phyloP scores from a whole-genome alignment of 2,113 vertebrate species.

The Nothocercus julius region DNA sequence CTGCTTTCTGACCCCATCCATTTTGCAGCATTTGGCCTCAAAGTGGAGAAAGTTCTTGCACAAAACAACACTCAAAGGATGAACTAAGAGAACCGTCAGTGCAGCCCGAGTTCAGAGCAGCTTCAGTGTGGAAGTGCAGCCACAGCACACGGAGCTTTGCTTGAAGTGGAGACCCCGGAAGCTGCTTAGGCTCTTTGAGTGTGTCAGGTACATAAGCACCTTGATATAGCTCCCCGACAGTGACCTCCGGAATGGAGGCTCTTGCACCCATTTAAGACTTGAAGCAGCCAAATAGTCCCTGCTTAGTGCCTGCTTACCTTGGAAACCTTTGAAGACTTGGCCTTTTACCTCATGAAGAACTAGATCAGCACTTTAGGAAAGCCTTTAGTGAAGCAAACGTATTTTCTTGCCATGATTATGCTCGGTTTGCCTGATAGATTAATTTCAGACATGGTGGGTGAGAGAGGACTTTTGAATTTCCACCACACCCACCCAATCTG shows the following conservation, averaged over 20 bases:
- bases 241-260: not conserved
- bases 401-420: not conserved
- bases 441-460: constrained; percentile 10
- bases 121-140: not conserved
- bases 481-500: constrained; percentile 3
- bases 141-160: not conserved
- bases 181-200: not conserved
- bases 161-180: not conserved
- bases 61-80: not conserved
- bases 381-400: not conserved
- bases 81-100: not conserved
- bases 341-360: not conserved
- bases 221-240: not conserved
- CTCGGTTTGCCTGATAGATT: constrained; percentile 38
- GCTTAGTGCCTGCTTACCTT: not conserved
- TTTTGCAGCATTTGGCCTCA: not conserved
- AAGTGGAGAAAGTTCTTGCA: not conserved
- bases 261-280: not conserved
- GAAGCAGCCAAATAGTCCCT: not conserved
- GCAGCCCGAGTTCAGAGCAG: not conserved
- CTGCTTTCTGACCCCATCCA: not conserved
- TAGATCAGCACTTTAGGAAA: not conserved
- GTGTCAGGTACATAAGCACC: not conserved
- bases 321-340: not conserved
- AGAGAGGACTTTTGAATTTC: constrained; percentile 35